Evolutionary conservation across 35 echinoderm and acorn worm genomes (phyloP), one percentile per base, ranked within the genome.

Genomic region (Patiria miniata): DNA sequence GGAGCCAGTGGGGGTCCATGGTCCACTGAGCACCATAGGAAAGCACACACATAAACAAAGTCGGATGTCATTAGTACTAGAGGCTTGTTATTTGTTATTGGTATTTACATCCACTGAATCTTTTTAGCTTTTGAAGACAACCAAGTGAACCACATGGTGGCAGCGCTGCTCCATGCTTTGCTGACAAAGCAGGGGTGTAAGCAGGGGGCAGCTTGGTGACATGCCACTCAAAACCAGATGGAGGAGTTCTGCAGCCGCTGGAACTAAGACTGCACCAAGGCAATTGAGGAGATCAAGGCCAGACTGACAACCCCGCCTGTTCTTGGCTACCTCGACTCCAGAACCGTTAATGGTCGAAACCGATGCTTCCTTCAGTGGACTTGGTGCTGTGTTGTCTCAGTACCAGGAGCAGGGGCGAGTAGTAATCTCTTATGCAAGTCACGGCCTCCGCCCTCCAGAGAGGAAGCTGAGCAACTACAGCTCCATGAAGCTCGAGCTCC

Each of bases 381-480:
- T 89, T 6, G 91, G 91, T 6, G 91, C 91, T 33, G 86, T 93
- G 16, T 50, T 93, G 61, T 93, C 81, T 38, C 86, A 89, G 40
- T 18, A 55, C 39, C 91, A 93, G 36, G 73, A 85, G 1, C 50
- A 85, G 34, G 59, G 68, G 51, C 12, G 57, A 52, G 42, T 33
- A 19, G 81, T 90, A 68, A 77, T 93, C 17, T 85, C 90, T 37
- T 93, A 91, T 91, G 92, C 83, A 47, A 91, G 87, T 38, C 82
- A 77, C 22, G 77, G 80, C 14, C 77, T 94, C 8, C 61, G 50
- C 9, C 19, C 16, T 19, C 54, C 69, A 28, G 93, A 90, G 51
- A 58, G 56, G 28, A 94, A 83, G 10, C 90, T 90, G 93, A 3
- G 22, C 6, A 90, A 90, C 26, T 94, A 87, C 53, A 91, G 81